Percentiles rank a stretch among this genome's conserved stretches.
Conservation (phyloP, 2,113 vertebrate species). For the Oreochromis niloticus region DNA sequence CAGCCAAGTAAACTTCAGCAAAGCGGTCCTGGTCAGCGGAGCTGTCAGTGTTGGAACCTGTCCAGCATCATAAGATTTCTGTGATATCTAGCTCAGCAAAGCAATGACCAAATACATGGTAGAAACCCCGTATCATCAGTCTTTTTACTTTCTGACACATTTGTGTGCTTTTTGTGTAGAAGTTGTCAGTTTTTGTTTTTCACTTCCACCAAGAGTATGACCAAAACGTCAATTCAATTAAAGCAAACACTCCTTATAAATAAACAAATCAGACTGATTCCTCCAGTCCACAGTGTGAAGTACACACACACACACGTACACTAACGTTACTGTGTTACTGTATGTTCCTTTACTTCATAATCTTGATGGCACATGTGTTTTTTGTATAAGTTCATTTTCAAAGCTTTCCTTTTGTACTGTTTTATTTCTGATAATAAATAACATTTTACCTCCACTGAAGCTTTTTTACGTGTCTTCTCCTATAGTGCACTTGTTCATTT, state of each 20-base stretch:
- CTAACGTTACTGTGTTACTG: background rate
- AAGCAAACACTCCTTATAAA: background rate
- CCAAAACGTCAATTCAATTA: background rate
- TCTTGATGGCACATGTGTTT: constrained; percentile 1
- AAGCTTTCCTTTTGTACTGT: constrained; percentile 7
- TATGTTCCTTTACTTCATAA: background rate
- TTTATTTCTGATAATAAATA: constrained; percentile 38
- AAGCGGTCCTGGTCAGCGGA: constrained; percentile 83
- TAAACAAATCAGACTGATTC: background rate
- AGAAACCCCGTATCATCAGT: background rate
- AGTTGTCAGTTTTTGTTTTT: background rate
- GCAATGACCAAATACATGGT: constrained; percentile 29
- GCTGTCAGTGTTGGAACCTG: constrained; percentile 86
- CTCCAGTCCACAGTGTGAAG: background rate
- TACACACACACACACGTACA: background rate
- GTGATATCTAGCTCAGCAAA: background rate
- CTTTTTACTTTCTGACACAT: background rate
- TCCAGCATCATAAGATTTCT: constrained; percentile 75
- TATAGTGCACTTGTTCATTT: background rate
- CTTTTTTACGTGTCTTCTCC: background rate
- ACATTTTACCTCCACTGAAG: background rate
- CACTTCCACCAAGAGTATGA: background rate
- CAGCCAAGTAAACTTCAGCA: constrained; percentile 81
- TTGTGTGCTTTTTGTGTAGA: background rate
- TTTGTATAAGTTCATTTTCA: constrained; percentile 1